A percentile compares a stretch with the other conserved stretches of the same genome.
phyloP scores from a whole-genome alignment of 2,797 vertebrate species.

The Peromyscus nudipes region DNA sequence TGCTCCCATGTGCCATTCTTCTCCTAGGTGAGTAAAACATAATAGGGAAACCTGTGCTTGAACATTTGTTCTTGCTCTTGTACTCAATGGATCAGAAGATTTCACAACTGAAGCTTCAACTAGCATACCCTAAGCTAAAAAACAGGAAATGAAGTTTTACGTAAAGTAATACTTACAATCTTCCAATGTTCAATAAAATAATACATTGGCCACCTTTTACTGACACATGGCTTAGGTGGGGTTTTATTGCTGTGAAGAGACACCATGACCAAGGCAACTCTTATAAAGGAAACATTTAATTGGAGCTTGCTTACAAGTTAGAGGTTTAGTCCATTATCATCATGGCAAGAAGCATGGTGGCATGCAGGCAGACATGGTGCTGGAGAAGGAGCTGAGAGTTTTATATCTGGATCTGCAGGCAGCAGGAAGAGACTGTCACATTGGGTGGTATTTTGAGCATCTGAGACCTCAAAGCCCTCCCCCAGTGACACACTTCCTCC shows the following conservation, averaged over 20 bases:
- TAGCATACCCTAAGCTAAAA: constrained; percentile 83
- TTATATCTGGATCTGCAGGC: not conserved
- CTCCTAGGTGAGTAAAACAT: constrained; percentile 49
- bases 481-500: not conserved
- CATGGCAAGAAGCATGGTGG: not conserved
- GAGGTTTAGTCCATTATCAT: not conserved
- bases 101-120: constrained; percentile 76
- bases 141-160: constrained; percentile 87
- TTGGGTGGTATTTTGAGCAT: not conserved
- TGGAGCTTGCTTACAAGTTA: not conserved
- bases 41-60: constrained; percentile 22
- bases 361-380: no score
- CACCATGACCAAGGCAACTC: not conserved
- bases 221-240: not conserved
- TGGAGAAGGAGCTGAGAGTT: not conserved
- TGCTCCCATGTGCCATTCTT: not conserved
- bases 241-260: not conserved
- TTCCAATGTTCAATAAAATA: constrained; percentile 86
- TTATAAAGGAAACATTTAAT: not conserved
- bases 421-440: not conserved
- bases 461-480: not conserved
- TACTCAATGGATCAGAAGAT: constrained; percentile 82
- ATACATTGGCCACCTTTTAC: constrained; percentile 82
- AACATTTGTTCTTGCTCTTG: constrained; percentile 78
- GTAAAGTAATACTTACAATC: constrained; percentile 85